These are phyloP conservation scores for Sarcophaga rosellei DNA, from an alignment of 2,888 invertebrate genomes.

Conservation along the genomic window DNA sequence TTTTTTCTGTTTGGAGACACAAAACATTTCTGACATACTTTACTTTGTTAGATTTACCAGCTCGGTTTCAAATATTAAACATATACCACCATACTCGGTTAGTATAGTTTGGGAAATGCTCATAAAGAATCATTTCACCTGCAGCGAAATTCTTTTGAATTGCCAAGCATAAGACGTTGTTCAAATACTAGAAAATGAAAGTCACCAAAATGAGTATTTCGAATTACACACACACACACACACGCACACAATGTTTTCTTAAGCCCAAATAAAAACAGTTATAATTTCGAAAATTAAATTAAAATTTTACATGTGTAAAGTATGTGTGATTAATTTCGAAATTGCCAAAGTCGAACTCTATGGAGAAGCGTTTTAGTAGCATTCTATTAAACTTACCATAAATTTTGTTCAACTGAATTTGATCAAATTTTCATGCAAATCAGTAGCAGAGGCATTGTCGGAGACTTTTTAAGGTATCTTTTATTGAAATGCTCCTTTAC, in stretches of 20 bases:
- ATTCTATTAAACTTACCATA: no score
- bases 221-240: neutral
- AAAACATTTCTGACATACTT: conserved; percentile 30
- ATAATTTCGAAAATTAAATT: neutral
- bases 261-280: neutral
- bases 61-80: neutral
- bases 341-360: no score
- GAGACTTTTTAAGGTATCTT: no score
- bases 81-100: neutral
- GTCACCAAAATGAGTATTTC: neutral
- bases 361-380: no score
- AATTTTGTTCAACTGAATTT: no score
- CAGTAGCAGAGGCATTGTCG: no score
- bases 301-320: no score
- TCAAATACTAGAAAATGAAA: neutral
- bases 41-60: neutral
- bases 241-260: neutral
- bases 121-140: conserved; percentile 3
- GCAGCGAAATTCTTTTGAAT: conserved; percentile 22
- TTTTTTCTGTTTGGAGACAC: neutral
- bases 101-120: neutral
- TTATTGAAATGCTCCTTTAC: no score
- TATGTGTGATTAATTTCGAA: no score
- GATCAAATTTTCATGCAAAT: no score
- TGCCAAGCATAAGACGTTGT: neutral